These are phyloP conservation scores for Pempheris klunzingeri DNA, from an alignment of 2,797 vertebrate genomes.

Conservation along the genomic window DNA sequence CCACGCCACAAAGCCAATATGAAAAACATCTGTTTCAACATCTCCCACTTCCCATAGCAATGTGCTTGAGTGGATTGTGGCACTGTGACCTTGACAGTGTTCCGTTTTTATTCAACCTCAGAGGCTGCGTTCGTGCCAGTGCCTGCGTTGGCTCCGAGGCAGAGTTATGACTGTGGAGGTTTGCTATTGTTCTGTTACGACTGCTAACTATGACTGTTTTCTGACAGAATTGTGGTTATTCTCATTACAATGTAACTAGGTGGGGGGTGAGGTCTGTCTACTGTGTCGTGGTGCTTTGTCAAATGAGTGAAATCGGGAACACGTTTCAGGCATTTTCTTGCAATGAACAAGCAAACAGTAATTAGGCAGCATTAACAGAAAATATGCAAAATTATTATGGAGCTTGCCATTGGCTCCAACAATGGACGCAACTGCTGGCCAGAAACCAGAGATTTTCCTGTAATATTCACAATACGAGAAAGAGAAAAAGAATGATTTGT, in stretches of 20 bases:
- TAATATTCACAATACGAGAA: conserved; percentile 14
- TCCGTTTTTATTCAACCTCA: conserved; percentile 73
- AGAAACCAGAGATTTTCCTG: background rate
- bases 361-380: conserved; percentile 34
- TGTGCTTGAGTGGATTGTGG: conserved; percentile 78
- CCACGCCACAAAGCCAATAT: conserved; percentile 78
- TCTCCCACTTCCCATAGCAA: conserved; percentile 79
- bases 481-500: conserved; percentile 13
- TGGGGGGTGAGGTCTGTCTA: conserved; percentile 42
- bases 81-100: conserved; percentile 76
- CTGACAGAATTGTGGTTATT: conserved; percentile 65
- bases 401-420: conserved; percentile 1
- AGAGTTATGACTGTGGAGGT: conserved; percentile 64
- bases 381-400: conserved; percentile 25
- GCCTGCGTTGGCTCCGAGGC: conserved; percentile 60
- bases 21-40: conserved; percentile 87
- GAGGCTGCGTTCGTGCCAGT: conserved; percentile 57
- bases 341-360: conserved; percentile 19
- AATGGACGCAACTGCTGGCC: conserved; percentile 14
- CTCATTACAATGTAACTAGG: conserved; percentile 49
- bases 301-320: conserved; percentile 43
- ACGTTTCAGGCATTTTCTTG: conserved; percentile 33
- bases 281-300: conserved; percentile 46
- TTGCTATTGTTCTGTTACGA: conserved; percentile 70
- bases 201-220: conserved; percentile 70